Base-by-base conservation (phyloP, 64 coral and sea anemone genomes). In the Montipora cactus region DNA sequence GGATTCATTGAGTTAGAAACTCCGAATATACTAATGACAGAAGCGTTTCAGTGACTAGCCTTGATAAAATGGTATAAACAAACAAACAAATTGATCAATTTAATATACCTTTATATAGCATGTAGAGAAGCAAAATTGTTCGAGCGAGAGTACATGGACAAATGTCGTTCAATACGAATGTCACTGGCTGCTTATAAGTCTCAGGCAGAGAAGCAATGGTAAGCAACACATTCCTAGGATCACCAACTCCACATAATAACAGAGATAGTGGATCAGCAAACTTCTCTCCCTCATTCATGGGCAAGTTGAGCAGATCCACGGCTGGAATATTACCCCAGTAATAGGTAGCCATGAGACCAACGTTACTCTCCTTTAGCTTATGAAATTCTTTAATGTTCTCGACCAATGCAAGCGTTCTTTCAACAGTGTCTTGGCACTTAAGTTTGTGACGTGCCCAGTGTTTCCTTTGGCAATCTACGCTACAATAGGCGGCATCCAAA, bases 241-340 rank as follows among this genome's bases (percentile, higher is more conserved):
- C 91, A 44, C 91, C 91, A 13, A 93, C 91, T 64, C 91, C 91
- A 87, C 91, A 93, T 1, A 93, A 66, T 44, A 93, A 77, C 44
- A 93, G 74, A 79, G 82, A 81, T 12, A 93, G 44, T 1, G 91
- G 57, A 11, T 78, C 57, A 7, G 64, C 49, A 52, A 55, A 93
- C 4, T 73, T 19, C 16, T 75, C 77, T 69, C 81, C 91, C 61
- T 93, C 91, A 28, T 28, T 28, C 28, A 28, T 28, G 28, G 28
- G 28, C 28, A 28, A 28, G 28, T 28, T 28, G 28, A 28, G 28
- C 28, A 28, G 28, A 28, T 28, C 28, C 28, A 28, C 28, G 28
- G 28, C 28, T 28, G 28, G 28, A 28, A 28, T 28, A 28, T 28
- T 28, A 28, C 28, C 28, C 28, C 28, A 28, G 28, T 28, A 28